Evolutionary conservation across 2,888 invertebrate species (phyloP).

Genomic region (Aporophyla nigra): DNA sequence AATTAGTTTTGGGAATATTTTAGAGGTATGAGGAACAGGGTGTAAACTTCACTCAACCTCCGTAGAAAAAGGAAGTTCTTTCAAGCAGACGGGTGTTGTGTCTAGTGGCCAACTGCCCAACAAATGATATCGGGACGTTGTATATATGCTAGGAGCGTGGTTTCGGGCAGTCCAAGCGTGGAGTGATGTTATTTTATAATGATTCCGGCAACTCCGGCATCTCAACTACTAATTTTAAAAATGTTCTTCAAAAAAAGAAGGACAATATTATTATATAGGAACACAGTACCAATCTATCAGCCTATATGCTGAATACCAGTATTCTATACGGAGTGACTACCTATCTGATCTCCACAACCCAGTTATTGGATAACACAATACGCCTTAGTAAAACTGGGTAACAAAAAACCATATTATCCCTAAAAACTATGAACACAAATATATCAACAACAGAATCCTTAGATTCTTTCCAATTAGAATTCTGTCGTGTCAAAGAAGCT

Average conservation of each 20-base stretch:
- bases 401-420: background rate
- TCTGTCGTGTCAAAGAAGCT: slow-evolving; percentile 60
- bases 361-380: background rate
- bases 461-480: slow-evolving; percentile 70
- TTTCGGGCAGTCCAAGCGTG: background rate
- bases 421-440: slow-evolving; percentile 19
- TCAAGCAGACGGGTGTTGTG: too few relatives aligned
- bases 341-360: background rate
- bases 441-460: slow-evolving; percentile 62
- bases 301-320: background rate
- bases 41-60: too few relatives aligned
- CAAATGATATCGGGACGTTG: too few relatives aligned
- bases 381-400: background rate
- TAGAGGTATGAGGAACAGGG: too few relatives aligned
- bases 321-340: background rate
- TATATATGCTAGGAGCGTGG: too few relatives aligned
- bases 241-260: too few relatives aligned
- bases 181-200: background rate
- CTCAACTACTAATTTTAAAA: too few relatives aligned
- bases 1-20: background rate
- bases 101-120: too few relatives aligned
- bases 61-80: too few relatives aligned
- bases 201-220: too few relatives aligned
- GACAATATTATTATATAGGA: too few relatives aligned
- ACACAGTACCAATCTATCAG: background rate